Evolutionary conservation across 2,888 invertebrate genomes (phyloP).

Genomic region (Limnephilus lunatus): DNA sequence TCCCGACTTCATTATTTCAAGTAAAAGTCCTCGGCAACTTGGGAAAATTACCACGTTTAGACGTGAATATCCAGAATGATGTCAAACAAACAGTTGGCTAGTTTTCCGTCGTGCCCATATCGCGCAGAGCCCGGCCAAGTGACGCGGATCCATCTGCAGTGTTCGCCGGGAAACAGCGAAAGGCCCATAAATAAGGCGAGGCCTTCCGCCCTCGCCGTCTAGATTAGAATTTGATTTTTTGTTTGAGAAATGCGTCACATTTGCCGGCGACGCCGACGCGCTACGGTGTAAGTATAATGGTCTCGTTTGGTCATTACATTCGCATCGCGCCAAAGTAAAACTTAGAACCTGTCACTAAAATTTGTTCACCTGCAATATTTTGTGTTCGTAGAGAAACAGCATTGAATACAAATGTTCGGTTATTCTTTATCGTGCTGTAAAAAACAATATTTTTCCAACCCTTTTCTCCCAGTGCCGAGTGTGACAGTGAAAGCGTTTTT

Average conservation of each 20-base stretch:
- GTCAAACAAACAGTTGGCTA: background rate
- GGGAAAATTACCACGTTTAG: background rate
- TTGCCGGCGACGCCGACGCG: constrained; percentile 55
- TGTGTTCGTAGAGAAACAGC: constrained; percentile 21
- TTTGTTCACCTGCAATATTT: constrained; percentile 26
- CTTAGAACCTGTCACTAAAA: background rate
- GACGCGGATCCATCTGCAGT: constrained; percentile 27
- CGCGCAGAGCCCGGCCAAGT: background rate
- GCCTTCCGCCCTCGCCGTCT: constrained; percentile 39
- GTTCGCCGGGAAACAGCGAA: constrained; percentile 49
- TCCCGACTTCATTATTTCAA: background rate
- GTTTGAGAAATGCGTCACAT: constrained; percentile 65
- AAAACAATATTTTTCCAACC: background rate
- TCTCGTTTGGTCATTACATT: constrained; percentile 26
- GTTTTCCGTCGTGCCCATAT: background rate
- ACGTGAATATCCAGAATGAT: background rate
- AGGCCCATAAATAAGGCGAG: constrained; percentile 62
- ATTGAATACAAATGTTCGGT: constrained; percentile 32
- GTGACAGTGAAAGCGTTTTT: background rate
- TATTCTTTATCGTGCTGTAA: constrained; percentile 17
- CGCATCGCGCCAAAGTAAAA: background rate
- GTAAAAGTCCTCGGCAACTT: background rate
- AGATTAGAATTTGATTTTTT: constrained; percentile 65
- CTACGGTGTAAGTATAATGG: constrained; percentile 2
- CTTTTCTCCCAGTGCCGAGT: background rate